Evolutionary conservation across 2,797 vertebrate genomes (phyloP).

Genomic region (Chaetodon trifasciatus): DNA sequence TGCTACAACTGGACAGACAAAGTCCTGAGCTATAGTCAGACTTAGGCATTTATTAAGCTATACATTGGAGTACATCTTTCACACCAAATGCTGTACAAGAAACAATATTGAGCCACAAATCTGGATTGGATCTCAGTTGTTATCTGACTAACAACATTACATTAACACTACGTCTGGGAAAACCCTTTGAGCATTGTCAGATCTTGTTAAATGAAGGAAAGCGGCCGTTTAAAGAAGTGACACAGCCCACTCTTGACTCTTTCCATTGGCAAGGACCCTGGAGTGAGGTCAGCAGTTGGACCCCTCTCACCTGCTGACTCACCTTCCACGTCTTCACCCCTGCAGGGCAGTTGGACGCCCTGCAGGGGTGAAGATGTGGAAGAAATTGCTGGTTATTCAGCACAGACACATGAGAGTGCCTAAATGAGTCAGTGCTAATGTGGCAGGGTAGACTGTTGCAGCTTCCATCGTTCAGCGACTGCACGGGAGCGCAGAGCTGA

Average conservation of each 20-base stretch:
- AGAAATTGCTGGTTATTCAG: constrained; percentile 2
- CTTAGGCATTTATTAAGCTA: not conserved
- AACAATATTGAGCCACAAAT: not conserved
- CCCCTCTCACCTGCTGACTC: constrained; percentile 6
- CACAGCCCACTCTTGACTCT: not conserved
- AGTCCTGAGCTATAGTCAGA: not conserved
- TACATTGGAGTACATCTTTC: not conserved
- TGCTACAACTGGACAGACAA: too few relatives aligned
- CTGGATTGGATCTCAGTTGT: not conserved
- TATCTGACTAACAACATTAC: not conserved
- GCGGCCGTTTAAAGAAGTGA: not conserved
- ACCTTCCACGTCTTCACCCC: not conserved
- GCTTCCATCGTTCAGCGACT: not conserved
- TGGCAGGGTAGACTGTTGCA: not conserved
- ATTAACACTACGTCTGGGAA: too few relatives aligned
- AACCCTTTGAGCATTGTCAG: not conserved
- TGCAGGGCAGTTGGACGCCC: not conserved
- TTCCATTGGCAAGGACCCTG: not conserved
- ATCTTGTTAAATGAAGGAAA: not conserved
- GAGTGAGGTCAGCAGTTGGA: not conserved
- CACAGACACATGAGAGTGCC: too few relatives aligned
- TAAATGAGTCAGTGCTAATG: not conserved
- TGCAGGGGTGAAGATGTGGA: not conserved
- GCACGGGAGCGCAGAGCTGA: not conserved
- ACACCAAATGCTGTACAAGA: not conserved